A percentile compares a stretch with the other conserved stretches of the same genome.
Conservation (phyloP, 2,888 invertebrate species). For the Clanis bilineata region DNA sequence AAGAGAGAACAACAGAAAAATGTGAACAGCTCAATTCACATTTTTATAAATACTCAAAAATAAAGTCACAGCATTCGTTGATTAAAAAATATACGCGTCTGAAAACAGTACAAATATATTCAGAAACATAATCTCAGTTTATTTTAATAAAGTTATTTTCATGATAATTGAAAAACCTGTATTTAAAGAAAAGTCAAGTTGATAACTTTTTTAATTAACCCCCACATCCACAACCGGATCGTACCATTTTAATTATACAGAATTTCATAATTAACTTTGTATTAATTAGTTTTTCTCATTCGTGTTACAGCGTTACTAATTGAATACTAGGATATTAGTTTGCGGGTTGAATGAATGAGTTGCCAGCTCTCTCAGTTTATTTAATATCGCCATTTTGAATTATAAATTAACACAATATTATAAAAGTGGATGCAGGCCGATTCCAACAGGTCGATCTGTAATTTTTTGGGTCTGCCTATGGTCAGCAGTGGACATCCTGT, state of each 20-base stretch:
- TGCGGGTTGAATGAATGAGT: neutral
- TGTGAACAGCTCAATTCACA: too few relatives aligned
- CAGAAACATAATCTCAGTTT: neutral
- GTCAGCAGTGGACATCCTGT: too few relatives aligned
- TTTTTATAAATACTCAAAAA: too few relatives aligned
- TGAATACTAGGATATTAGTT: neutral
- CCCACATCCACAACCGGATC: neutral
- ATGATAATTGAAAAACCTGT: neutral
- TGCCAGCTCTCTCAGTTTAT: neutral
- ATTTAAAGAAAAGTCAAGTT: neutral
- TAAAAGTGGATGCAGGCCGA: too few relatives aligned
- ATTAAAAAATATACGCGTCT: too few relatives aligned
- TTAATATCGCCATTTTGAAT: neutral
- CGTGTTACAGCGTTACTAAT: neutral
- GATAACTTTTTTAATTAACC: slow-evolving; percentile 3
- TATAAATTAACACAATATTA: neutral
- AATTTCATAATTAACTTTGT: neutral
- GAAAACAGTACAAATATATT: too few relatives aligned
- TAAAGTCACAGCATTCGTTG: too few relatives aligned
- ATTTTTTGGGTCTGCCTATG: too few relatives aligned
- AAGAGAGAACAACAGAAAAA: too few relatives aligned
- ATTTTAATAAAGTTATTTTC: neutral
- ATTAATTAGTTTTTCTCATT: neutral
- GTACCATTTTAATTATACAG: neutral
- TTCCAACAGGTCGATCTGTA: too few relatives aligned